Evolutionary conservation across 2,888 invertebrate species (phyloP), one percentile per base, ranked within the genome.

Genomic region (Horisme vitalbata): DNA sequence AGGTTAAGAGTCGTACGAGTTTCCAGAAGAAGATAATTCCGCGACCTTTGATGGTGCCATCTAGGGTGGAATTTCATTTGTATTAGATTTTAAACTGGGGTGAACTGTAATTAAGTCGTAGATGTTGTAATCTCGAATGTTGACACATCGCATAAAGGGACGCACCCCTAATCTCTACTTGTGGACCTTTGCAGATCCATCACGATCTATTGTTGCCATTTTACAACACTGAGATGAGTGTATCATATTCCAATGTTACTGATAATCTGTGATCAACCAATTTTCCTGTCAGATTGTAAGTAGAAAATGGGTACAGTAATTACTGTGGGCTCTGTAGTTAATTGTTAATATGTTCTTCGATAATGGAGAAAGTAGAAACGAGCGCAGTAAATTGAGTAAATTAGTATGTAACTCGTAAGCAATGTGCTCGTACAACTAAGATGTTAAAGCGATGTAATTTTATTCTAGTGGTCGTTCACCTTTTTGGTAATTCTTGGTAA

Each of bases 111-210:
- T 57, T 52, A 59, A 61, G 47, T 58, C 61, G 59, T 51, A 55
- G 61, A 65, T 65, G 61, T 63, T 59, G 68, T 75, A 74, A 75
- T 71, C 71, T 62, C 59, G 69, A 61, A 64, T 74, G 76, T 76
- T 75, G 73, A 70, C 78, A 69, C 63, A 59, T 62, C 59, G 57
- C 60, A 63, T 61, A 59, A 61, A 68, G 68, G 71, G 68, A 60
- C 55, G 57, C 57, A 55, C 63, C 65, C 63, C 55, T 44, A 48
- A 59, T 49, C 52, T 48, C 51, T 38, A 36, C 47, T 52, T 38
- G 47, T 41, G 33, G 45, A 37, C 41, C 36, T 41, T 50, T 44
- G 43, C 33, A 44, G 48, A 61, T 59, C 57, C 47, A 54, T 52
- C 55, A 51, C 33, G 38, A 32, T 15, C 52, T 26, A 45, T 57